Evolutionary conservation across 30 jellyfish, hydroid and myxozoan species (phyloP), one percentile per base, ranked within the genome.

Genomic region (Turritopsis dohrnii): DNA sequence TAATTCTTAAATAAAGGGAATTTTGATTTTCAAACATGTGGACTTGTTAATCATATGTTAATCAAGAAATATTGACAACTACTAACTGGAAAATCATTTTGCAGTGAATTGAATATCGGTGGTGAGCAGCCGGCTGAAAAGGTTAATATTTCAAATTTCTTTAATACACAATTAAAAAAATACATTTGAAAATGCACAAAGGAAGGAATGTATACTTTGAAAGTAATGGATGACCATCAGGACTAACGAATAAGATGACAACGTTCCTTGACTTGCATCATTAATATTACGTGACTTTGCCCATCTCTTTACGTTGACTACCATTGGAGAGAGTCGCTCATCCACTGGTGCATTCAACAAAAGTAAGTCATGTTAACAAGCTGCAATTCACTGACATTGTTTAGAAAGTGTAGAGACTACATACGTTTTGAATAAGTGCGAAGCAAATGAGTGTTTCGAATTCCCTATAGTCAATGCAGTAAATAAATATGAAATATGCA

Each of bases 261-360:
- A 76, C 4, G 99, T 94, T 26, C 99, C 99, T 71, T 83, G 91
- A 81, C 96, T 84, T 18, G 99, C 99, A 54, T 94, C 96, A 71
- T 94, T 94, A 0, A 94, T 94, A 52, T 90, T 87, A 66, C 90
- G 81, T 0, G 75, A 52, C 41, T 85, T 85, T 30, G 99, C 99
- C 99, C 99, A 94, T 72, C 71, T 69, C 53, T 94, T 94, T 23
- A 94, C 82, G 52, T 84, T 79, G 75, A 87, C 88, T 54, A 94
- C 74, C 66, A 94, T 28, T 9, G 99, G 99, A 17, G 91, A 89
- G 8, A 94, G 95, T 24, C 99, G 90, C 21, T 75, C 54, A 76
- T 94, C 99, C 66, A 94, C 99, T 94, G 30, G 21, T 41, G 60
- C 5, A 41, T 5, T 41, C 60, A 41, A 41, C 60, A 41, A 41